Conservation (phyloP, 1,140 invertebrate genomes). For the Bradynema listronoti region DNA sequence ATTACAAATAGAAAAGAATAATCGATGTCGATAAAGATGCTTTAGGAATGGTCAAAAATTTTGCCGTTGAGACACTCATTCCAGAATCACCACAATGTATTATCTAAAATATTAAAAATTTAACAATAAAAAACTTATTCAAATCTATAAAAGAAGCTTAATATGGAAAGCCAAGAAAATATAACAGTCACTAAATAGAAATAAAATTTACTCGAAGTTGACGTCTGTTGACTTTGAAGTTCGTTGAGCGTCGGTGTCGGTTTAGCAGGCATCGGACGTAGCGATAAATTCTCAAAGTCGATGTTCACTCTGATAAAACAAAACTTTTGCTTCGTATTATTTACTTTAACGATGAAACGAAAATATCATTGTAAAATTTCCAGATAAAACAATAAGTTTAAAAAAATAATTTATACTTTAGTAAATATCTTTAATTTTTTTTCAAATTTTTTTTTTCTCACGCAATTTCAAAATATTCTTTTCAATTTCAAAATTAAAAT, state of each 20-base stretch:
- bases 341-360: neutral
- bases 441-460: neutral
- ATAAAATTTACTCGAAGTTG: too few species aligned
- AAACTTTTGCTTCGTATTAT: neutral
- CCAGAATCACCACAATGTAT: too few species aligned
- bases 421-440: neutral
- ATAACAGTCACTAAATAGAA: too few species aligned
- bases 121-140: too few species aligned
- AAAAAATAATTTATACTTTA: neutral
- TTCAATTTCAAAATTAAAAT: neutral
- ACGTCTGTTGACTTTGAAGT: slow-evolving; percentile 16
- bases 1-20: too few species aligned
- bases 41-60: too few species aligned
- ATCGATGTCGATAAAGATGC: too few species aligned
- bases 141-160: too few species aligned
- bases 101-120: too few species aligned
- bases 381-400: neutral
- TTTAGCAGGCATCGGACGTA: slow-evolving; percentile 19
- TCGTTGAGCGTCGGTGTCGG: slow-evolving; percentile 27
- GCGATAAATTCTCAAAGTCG: slow-evolving; percentile 27
- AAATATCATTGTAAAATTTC: neutral
- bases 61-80: too few species aligned
- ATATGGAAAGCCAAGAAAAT: too few species aligned
- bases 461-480: neutral
- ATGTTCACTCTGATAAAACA: slow-evolving; percentile 21